Conservation (phyloP, 2,888 invertebrate species). For the Pseudococcus longispinus region DNA sequence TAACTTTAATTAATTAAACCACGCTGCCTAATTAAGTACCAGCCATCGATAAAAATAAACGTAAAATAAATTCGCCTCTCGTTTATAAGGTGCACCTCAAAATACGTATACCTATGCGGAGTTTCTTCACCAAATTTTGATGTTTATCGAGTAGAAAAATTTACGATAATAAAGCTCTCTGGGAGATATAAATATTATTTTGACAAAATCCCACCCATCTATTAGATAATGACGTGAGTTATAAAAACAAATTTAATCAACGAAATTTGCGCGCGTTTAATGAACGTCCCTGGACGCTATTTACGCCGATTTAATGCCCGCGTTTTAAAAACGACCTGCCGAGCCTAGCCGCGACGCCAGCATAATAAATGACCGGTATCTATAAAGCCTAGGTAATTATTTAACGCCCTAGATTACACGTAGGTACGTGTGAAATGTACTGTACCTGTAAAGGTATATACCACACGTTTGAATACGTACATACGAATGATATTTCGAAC, state of each 20-base stretch:
- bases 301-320: constrained; percentile 35
- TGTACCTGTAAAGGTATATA: not conserved
- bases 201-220: constrained; percentile 40
- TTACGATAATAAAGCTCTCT: constrained; percentile 33
- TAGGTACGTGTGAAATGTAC: not conserved
- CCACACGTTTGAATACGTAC: not conserved
- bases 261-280: constrained; percentile 37
- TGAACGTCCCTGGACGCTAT: constrained; percentile 38
- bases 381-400: constrained; percentile 25
- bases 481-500: not conserved
- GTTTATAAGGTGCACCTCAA: not conserved
- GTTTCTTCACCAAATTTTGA: constrained; percentile 9
- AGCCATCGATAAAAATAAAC: constrained; percentile 7
- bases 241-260: constrained; percentile 43
- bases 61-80: not conserved
- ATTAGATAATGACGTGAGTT: constrained; percentile 42
- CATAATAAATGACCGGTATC: constrained; percentile 8
- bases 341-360: not conserved
- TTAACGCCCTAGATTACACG: not conserved
- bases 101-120: not conserved
- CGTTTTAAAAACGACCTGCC: constrained; percentile 3
- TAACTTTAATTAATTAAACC: constrained; percentile 35
- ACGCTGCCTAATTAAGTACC: constrained; percentile 9
- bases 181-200: constrained; percentile 40
- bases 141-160: constrained; percentile 36